Conservation (phyloP, 1,140 invertebrate species). For the Lamellibrachia luymesi region DNA sequence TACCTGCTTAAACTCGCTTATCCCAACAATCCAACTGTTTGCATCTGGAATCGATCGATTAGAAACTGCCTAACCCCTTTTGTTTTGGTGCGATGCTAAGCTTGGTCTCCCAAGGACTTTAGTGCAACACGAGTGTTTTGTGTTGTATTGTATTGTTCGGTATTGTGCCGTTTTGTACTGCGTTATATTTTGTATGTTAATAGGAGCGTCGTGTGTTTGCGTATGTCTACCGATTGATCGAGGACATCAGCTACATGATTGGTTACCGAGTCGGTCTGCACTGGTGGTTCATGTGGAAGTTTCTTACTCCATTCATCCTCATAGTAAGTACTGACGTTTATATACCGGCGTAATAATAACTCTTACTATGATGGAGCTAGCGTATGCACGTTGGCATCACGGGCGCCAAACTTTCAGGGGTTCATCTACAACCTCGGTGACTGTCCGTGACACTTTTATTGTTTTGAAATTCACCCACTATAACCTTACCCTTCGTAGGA, state of each 20-base stretch:
- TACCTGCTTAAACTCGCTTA: too few relatives aligned
- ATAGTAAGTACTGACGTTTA: conserved; percentile 19
- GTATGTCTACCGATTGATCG: conserved; percentile 21
- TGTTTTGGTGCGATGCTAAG: too few relatives aligned
- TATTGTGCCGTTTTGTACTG: not conserved
- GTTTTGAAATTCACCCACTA: too few relatives aligned
- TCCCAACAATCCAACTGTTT: too few relatives aligned
- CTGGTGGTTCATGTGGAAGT: conserved; percentile 27
- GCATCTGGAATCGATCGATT: too few relatives aligned
- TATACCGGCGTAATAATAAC: not conserved
- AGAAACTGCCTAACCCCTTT: too few relatives aligned
- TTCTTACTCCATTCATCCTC: conserved; percentile 23
- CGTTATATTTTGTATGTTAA: too few relatives aligned
- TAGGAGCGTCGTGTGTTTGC: not conserved
- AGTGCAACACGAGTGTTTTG: not conserved
- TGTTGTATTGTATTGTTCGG: not conserved
- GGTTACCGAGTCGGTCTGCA: conserved; percentile 14
- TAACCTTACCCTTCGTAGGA: too few relatives aligned
- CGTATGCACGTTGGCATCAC: not conserved
- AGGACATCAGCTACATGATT: conserved; percentile 25
- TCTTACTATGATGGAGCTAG: not conserved
- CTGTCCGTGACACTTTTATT: too few relatives aligned
- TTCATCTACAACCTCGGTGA: too few relatives aligned
- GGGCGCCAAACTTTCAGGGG: too few relatives aligned
- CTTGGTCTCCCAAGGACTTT: not conserved